These are phyloP conservation scores for Scomber japonicus DNA, from an alignment of 2,113 vertebrate genomes.

Conservation along the genomic window DNA sequence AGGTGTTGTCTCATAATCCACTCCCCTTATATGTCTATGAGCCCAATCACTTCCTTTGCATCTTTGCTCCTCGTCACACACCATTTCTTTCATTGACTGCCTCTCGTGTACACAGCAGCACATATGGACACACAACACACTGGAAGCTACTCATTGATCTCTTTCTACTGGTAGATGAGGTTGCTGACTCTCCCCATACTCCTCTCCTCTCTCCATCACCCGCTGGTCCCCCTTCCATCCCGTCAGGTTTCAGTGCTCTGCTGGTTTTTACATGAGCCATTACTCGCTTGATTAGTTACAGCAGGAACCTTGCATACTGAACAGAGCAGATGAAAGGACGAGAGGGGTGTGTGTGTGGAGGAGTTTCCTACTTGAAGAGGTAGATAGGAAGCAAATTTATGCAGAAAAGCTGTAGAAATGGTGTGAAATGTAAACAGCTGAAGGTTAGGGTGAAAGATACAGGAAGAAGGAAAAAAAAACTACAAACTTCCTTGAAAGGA, in stretches of 20 bases:
- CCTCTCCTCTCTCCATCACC: slow-evolving; percentile 18
- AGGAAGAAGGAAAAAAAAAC: not conserved
- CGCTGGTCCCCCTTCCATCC: slow-evolving; percentile 1
- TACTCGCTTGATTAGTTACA: slow-evolving; percentile 73
- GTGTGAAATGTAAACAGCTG: slow-evolving; percentile 13
- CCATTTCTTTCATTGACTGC: slow-evolving; percentile 39
- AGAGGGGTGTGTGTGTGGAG: slow-evolving; percentile 5
- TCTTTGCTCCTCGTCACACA: slow-evolving; percentile 37
- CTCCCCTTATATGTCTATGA: slow-evolving; percentile 22
- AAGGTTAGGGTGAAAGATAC: not conserved
- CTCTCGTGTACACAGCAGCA: slow-evolving; percentile 10
- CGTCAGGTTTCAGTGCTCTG: slow-evolving; percentile 43
- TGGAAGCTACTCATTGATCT: slow-evolving; percentile 35
- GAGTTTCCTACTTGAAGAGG: slow-evolving; percentile 11
- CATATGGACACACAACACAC: slow-evolving; percentile 15
- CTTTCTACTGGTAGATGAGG: slow-evolving; percentile 36
- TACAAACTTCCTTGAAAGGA: slow-evolving; percentile 1
- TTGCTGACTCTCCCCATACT: slow-evolving; percentile 14
- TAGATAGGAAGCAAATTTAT: slow-evolving; percentile 24
- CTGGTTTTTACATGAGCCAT: slow-evolving; percentile 61
- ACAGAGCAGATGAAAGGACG: slow-evolving; percentile 49
- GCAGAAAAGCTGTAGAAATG: slow-evolving; percentile 17
- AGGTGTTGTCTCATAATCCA: slow-evolving; percentile 51
- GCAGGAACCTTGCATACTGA: slow-evolving; percentile 52
- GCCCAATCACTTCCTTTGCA: slow-evolving; percentile 18